These are phyloP conservation scores for Cepaea hortensis DNA, from an alignment of 2,888 invertebrate genomes.

Conservation along the genomic window DNA sequence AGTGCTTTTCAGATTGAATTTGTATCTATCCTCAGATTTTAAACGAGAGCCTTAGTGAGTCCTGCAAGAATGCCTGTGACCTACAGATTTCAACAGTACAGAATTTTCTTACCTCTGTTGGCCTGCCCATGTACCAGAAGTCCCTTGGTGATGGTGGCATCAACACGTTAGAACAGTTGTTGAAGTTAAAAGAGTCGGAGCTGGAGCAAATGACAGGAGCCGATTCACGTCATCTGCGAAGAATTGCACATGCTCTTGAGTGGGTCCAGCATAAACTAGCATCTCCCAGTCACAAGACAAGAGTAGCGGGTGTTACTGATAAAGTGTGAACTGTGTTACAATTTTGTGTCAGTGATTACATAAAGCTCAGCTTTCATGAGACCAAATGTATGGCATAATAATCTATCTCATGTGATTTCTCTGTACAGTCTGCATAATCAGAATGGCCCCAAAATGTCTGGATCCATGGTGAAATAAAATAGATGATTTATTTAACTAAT, in stretches of 20 bases:
- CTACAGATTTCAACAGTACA: conserved; percentile 71
- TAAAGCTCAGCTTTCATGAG: neutral
- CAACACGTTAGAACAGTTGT: conserved; percentile 65
- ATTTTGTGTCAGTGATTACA: neutral
- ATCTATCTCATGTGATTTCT: neutral
- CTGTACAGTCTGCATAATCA: no score
- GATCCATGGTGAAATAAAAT: no score
- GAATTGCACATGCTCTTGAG: conserved; percentile 71
- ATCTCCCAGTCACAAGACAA: conserved; percentile 60
- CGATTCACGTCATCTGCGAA: conserved; percentile 68
- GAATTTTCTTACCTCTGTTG: conserved; percentile 74
- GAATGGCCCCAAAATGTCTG: no score
- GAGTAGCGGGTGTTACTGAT: conserved; percentile 54
- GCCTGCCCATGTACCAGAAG: conserved; percentile 74
- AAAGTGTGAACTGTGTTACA: conserved; percentile 36
- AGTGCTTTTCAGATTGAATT: neutral
- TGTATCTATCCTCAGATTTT: conserved; percentile 66
- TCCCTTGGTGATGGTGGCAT: conserved; percentile 58
- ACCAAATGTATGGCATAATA: neutral
- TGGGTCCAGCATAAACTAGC: conserved; percentile 66
- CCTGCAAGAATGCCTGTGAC: conserved; percentile 71
- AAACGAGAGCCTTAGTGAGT: conserved; percentile 72
- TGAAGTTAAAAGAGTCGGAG: conserved; percentile 64
- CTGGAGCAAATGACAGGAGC: conserved; percentile 65
- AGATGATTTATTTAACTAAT: no score